Percentiles rank a stretch among this genome's conserved stretches.
These are phyloP conservation scores for Thalpophila matura DNA, from an alignment of 2,888 invertebrate genomes.

Conservation along the genomic window DNA sequence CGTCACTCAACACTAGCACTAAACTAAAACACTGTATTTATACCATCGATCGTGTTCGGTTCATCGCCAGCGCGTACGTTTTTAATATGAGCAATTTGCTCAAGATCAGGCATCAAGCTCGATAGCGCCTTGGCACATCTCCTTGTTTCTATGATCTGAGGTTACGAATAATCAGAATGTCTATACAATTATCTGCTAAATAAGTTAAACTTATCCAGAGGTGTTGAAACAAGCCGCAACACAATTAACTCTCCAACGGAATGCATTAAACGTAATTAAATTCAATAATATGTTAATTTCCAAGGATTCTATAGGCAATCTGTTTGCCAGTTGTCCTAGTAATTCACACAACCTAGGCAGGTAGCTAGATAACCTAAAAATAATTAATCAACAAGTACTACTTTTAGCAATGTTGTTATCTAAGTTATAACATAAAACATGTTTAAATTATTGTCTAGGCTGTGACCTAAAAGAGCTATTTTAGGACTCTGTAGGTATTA, in stretches of 20 bases:
- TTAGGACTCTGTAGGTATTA: no score
- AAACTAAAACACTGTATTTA: no score
- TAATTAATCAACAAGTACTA: conserved; percentile 44
- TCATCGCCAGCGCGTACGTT: no score
- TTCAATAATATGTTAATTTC: conserved; percentile 37
- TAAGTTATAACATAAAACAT: conserved; percentile 22
- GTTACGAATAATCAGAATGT: no score
- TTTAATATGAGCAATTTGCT: no score
- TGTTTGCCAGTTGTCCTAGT: conserved; percentile 23
- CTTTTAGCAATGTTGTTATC: conserved; percentile 26
- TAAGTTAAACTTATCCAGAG: not conserved
- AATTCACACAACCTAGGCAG: conserved; percentile 26
- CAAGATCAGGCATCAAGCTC: no score
- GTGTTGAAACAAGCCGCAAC: not conserved
- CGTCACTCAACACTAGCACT: no score
- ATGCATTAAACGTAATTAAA: conserved; percentile 11
- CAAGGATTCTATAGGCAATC: conserved; percentile 35
- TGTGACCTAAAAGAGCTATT: not conserved
- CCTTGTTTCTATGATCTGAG: no score
- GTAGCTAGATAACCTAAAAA: conserved; percentile 20
- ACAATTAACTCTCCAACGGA: not conserved
- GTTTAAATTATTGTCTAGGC: conserved; percentile 24
- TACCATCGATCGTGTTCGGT: no score
- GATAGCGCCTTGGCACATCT: no score
- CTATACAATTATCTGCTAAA: no score